Conservation (phyloP, 2,797 vertebrate genomes). For the Amblyraja radiata region DNA sequence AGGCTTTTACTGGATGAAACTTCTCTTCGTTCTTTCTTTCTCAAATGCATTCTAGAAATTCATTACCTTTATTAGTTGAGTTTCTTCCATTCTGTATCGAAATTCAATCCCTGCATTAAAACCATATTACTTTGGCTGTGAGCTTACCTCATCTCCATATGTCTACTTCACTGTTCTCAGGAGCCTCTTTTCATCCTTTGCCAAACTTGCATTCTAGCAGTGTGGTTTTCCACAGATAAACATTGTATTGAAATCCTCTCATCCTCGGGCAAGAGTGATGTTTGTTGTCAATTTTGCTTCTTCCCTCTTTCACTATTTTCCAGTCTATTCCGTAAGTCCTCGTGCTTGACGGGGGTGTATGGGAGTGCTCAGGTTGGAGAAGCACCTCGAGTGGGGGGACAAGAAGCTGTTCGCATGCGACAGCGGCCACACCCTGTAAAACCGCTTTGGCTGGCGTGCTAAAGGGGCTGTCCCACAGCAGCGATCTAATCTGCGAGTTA, state of each 20-base stretch:
- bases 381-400: too few species aligned
- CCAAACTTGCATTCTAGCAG: not conserved
- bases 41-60: not conserved
- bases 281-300: not conserved
- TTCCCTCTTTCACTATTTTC: not conserved
- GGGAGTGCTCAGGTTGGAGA: too few species aligned
- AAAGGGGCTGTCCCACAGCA: too few species aligned
- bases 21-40: not conserved
- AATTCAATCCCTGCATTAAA: not conserved
- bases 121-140: not conserved
- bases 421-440: too few species aligned
- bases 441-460: too few species aligned
- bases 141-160: not conserved
- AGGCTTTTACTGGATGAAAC: too few species aligned
- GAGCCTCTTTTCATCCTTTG: not conserved
- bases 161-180: not conserved
- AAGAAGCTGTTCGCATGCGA: too few species aligned
- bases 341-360: not conserved
- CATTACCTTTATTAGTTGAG: not conserved
- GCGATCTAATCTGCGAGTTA: too few species aligned
- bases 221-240: not conserved
- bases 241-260: not conserved
- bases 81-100: not conserved
- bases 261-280: too few species aligned
- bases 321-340: not conserved